These are phyloP conservation scores for Tangara arthus DNA, from an alignment of 2,797 vertebrate species.

Conservation along the genomic window DNA sequence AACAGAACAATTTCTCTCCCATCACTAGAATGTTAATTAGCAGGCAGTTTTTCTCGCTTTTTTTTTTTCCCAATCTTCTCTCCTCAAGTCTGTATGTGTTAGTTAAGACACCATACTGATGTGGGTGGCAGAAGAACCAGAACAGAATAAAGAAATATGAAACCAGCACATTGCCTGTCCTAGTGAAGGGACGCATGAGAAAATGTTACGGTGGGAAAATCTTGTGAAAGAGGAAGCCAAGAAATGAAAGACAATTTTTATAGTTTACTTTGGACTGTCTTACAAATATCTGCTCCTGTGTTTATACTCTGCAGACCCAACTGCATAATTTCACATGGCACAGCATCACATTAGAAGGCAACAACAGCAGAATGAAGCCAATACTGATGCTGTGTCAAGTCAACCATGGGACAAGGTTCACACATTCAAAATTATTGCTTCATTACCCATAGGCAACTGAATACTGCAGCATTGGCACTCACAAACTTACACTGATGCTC, in stretches of 20 bases:
- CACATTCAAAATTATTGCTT: neutral
- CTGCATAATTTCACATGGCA: neutral
- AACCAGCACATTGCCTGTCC: neutral
- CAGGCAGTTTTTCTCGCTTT: neutral
- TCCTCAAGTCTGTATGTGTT: neutral
- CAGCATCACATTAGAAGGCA: neutral
- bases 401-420: neutral
- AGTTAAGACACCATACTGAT: neutral
- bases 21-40: neutral
- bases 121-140: neutral
- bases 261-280: neutral
- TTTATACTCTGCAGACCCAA: neutral
- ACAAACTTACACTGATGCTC: neutral
- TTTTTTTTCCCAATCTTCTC: neutral
- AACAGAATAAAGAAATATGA: neutral
- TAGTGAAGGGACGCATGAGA: rapidly evolving
- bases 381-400: neutral
- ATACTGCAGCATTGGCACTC: neutral
- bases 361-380: neutral
- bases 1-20: neutral
- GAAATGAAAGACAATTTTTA: neutral
- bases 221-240: neutral
- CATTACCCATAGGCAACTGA: neutral
- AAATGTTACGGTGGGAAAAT: neutral
- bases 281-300: neutral